Conservation (phyloP, 2,888 invertebrate species). For the Pyrgus malvae region DNA sequence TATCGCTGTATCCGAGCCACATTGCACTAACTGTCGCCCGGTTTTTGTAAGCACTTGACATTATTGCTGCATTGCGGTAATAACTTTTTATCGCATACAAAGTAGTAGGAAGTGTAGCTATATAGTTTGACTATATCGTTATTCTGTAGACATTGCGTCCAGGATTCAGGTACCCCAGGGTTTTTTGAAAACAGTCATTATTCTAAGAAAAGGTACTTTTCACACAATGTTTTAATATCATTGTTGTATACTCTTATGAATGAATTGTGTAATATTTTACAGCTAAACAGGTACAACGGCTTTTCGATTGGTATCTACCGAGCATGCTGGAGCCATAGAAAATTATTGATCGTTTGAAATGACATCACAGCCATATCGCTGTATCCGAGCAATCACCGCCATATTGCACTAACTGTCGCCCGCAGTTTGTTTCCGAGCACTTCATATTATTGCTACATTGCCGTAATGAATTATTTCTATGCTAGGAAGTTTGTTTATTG, state of each 20-base stretch:
- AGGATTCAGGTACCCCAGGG: no score
- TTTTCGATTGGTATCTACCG: constrained; percentile 9
- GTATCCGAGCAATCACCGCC: neutral
- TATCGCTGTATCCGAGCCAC: neutral
- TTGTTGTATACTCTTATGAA: no score
- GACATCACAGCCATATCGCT: constrained; percentile 21
- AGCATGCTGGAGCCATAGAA: constrained; percentile 2
- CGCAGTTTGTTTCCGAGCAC: constrained; percentile 90
- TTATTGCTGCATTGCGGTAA: constrained; percentile 89
- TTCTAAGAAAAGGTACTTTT: no score
- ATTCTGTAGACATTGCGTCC: no score
- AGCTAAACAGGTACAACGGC: neutral
- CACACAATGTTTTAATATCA: no score
- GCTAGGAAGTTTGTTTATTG: no score
- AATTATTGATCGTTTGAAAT: constrained; percentile 24
- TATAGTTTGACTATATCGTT: no score
- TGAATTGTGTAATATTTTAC: neutral
- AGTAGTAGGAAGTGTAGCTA: no score
- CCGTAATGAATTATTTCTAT: constrained; percentile 12
- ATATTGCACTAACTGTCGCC: constrained; percentile 31
- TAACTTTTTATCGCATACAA: no score
- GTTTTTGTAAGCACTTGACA: constrained; percentile 93
- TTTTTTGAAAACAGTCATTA: no score
- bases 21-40: constrained; percentile 40
- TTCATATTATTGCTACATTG: constrained; percentile 96